Conservation (phyloP, 2,888 invertebrate genomes). For the Neuroscelio doddi region DNA sequence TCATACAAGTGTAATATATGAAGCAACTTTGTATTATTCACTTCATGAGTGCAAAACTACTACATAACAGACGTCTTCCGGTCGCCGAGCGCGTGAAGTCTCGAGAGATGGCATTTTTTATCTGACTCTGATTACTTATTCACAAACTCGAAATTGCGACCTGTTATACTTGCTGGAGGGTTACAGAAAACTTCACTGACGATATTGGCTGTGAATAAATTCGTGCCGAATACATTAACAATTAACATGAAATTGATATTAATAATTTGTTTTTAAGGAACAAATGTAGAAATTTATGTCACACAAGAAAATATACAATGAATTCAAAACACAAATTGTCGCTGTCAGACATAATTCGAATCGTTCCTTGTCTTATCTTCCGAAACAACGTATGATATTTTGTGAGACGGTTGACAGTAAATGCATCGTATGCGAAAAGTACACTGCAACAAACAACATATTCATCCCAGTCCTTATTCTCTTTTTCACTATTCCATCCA, state of each 20-base stretch:
- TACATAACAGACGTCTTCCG: constrained; percentile 21
- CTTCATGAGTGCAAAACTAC: constrained; percentile 38
- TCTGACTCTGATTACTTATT: constrained; percentile 63
- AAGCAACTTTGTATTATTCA: neutral
- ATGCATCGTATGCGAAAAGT: constrained; percentile 8
- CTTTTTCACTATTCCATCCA: constrained; percentile 6
- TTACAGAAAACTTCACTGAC: constrained; percentile 3
- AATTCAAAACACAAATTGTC: constrained; percentile 13
- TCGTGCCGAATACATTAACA: too few species aligned
- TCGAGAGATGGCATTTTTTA: constrained; percentile 60
- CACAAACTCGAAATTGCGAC: constrained; percentile 41
- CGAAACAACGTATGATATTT: constrained; percentile 5
- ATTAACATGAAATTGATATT: too few species aligned
- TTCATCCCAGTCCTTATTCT: neutral
- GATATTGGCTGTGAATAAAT: too few species aligned
- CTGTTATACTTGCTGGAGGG: neutral
- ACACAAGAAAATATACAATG: neutral
- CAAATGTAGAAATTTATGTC: neutral
- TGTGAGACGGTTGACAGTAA: constrained; percentile 9
- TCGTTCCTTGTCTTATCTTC: constrained; percentile 23
- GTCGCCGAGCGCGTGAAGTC: constrained; percentile 55
- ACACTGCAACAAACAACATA: constrained; percentile 12
- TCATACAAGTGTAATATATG: too few species aligned
- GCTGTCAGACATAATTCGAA: constrained; percentile 24
- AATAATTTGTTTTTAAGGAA: too few species aligned